Conservation (phyloP, 2,797 vertebrate genomes). For the Australoheros facetus region DNA sequence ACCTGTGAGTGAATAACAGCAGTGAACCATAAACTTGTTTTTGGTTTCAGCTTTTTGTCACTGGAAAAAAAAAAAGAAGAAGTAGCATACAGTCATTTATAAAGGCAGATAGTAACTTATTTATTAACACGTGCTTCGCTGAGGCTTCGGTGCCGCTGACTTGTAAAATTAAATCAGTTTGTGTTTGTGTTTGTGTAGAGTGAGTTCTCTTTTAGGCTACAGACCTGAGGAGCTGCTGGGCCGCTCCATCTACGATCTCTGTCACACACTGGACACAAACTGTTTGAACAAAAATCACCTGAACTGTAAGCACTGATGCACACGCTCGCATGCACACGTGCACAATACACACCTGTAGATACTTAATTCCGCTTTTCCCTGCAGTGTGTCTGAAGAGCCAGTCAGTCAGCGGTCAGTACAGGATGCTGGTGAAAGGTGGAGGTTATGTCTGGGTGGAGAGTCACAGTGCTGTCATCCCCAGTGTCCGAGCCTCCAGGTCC, state of each 20-base stretch:
- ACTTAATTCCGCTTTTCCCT: neutral
- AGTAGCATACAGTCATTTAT: neutral
- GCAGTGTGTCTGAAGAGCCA: slow-evolving; percentile 93
- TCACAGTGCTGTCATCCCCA: slow-evolving; percentile 92
- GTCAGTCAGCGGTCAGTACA: slow-evolving; percentile 91
- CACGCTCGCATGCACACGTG: neutral
- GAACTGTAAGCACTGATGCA: slow-evolving; percentile 83
- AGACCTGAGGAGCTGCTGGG: slow-evolving; percentile 90
- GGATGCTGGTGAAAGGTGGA: slow-evolving; percentile 92
- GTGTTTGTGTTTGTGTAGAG: slow-evolving; percentile 51
- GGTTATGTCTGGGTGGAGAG: slow-evolving; percentile 97
- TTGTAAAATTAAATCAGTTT: neutral
- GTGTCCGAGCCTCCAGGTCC: slow-evolving; percentile 80
- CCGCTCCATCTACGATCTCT: slow-evolving; percentile 92
- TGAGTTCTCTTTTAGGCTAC: slow-evolving; percentile 86
- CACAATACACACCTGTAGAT: neutral
- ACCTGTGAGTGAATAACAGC: neutral
- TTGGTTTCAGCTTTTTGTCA: neutral
- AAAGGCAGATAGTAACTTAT: neutral
- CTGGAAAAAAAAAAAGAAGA: neutral
- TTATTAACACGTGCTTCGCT: neutral
- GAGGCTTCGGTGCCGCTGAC: neutral
- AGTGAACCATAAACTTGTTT: neutral
- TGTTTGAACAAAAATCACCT: slow-evolving; percentile 91
- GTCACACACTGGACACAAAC: slow-evolving; percentile 89